Base-by-base conservation (phyloP, 2,113 vertebrate genomes). In the Copsychus sechellarum region DNA sequence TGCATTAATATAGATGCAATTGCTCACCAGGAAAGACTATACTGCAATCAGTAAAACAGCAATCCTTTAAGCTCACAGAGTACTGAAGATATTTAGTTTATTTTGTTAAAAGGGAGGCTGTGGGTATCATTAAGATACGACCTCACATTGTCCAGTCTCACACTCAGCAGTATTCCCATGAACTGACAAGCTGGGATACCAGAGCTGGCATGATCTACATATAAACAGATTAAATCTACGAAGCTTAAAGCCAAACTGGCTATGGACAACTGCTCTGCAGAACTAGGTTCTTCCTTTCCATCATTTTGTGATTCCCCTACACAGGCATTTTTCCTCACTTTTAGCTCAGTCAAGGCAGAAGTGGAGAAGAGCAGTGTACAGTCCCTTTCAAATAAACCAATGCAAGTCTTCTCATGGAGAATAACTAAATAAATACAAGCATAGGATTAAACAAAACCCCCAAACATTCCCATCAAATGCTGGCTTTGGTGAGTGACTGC, bases 91-190 rank as follows among this genome's bases (percentile, higher is more conserved):
- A 67, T n/a, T 71, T 1, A 9, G 26, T 91, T 81, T 70, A 61
- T 94, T 88, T 86, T 77, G 26, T 72, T 80, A 86, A 81, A 22
- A 81, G 73, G 58, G 19, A 88, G 51, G 26, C 9, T 78, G n/a
- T 31, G 16, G 25, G 6, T 65, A 70, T 40, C 61, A 77, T 50
- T 53, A 81, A 65, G 34, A 5, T 69, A 31, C 2, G 2, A 19
- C 14, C 1, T 70, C 2, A 1, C 1, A 4, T 18, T 3, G 2
- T 20, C 56, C 6, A 2, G 56, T 34, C 51, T 62, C 2, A 2
- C 23, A 38, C 24, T 7, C 22, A 26, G 48, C 34, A 43, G 38
- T 1, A 2, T 57, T 78, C n/a, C 54, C 11, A 17, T 51, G 33
- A 88, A 92, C 54, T 28, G 7, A 23, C 50, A 72, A 42, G 25